These are phyloP conservation scores for Antennarius maculatus DNA, from an alignment of 2,797 vertebrate species.

Conservation along the genomic window DNA sequence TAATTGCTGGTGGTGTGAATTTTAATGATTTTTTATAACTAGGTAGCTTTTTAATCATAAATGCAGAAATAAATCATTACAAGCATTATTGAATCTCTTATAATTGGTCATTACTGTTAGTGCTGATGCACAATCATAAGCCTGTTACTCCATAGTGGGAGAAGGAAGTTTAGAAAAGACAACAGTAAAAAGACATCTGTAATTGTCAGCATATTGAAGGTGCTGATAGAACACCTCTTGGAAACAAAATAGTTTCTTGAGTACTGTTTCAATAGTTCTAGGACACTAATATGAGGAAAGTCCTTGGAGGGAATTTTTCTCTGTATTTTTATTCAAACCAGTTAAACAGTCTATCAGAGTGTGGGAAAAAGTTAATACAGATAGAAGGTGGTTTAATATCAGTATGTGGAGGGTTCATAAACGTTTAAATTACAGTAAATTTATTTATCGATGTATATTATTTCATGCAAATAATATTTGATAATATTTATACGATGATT, in stretches of 20 bases:
- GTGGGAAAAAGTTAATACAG: too few relatives aligned
- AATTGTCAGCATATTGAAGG: conserved; percentile 17
- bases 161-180: conserved; percentile 45
- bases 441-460: too few relatives aligned
- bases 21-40: conserved; percentile 41
- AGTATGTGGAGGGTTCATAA: too few relatives aligned
- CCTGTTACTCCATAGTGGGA: conserved; percentile 41
- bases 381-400: too few relatives aligned
- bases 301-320: too few relatives aligned
- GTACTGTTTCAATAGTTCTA: background rate
- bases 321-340: too few relatives aligned
- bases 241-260: background rate
- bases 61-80: conserved; percentile 63
- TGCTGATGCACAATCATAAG: conserved; percentile 62
- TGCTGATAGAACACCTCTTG: conserved; percentile 16
- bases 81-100: conserved; percentile 59
- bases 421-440: too few relatives aligned
- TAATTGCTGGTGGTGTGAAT: conserved; percentile 49
- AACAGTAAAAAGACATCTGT: conserved; percentile 51
- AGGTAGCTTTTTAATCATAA: conserved; percentile 48
- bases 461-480: too few relatives aligned
- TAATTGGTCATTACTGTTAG: conserved; percentile 63
- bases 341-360: too few relatives aligned
- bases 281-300: background rate
- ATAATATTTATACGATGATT: conserved; percentile 23